Base-by-base conservation (phyloP, 2,113 vertebrate genomes). In the Nicator chloris region DNA sequence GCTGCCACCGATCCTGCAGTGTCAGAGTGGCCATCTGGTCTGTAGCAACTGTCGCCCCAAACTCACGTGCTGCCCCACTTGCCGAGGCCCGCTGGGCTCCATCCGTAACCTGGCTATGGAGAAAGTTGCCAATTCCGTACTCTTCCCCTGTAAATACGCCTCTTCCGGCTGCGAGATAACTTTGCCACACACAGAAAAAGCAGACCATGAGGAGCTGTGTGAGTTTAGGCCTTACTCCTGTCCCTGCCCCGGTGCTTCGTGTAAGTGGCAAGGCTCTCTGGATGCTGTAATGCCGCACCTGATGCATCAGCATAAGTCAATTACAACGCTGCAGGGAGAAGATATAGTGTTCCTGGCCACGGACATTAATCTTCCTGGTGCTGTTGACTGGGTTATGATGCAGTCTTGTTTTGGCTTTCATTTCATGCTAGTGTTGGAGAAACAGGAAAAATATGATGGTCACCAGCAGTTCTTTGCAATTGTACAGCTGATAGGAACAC, bases 341-440 rank as follows among this genome's bases (percentile, higher is more conserved):
- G 99, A 99, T 95, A 99, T 99, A 15, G 99, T 99, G 68, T 99
- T 99, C 86, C 98, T 99, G 88, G 99, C 99, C 83, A 99, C 99
- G 72, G 99, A 99, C 99, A 99, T 99, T 98, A 99, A 99, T 95
- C 98, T 99, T 86, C 99, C 99, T 5, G 99, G 99, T 31, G 99
- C 99, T 9, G 99, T 99, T 93, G 99, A 99, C 98, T 99, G 99
- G 99, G 99, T 99, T 37, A 99, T 99, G 99, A 99, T 99, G 99
- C 99, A 99, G 98, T 99, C 99, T 47, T 99, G 99, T 96, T 99
- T 99, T 85, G 99, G 99, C 95, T 99, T 99, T 98, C 99, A 99
- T 97, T 99, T 99, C 98, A 99, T 99, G 99, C 97, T 99, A 88
- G 99, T 99, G 28, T 97, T 99, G 98, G 99, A 99, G 98, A 99